A percentile compares a stretch with the other conserved stretches of the same genome.
These are phyloP conservation scores for Chlorops oryzae DNA, from an alignment of 1,140 invertebrate species.

Conservation along the genomic window DNA sequence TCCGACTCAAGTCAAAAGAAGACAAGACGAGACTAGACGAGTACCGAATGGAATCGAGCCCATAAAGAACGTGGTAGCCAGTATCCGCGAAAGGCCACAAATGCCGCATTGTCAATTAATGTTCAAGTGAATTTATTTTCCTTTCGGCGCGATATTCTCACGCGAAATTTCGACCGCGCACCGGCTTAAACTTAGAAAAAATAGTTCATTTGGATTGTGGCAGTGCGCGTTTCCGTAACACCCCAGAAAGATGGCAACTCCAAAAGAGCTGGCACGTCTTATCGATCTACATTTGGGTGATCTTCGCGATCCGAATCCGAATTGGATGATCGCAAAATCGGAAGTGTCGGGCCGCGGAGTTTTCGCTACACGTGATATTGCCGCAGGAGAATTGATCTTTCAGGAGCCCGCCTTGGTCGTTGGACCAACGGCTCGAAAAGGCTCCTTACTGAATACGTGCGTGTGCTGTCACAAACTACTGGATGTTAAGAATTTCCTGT, in stretches of 20 bases:
- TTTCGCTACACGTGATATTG: slow-evolving; percentile 59
- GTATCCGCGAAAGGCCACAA: no score
- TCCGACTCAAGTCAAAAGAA: no score
- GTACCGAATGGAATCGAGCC: no score
- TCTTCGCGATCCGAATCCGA: slow-evolving; percentile 31
- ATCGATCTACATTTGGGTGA: slow-evolving; percentile 39
- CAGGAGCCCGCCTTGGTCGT: slow-evolving; percentile 59
- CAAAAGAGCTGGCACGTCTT: slow-evolving; percentile 37
- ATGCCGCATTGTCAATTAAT: no score
- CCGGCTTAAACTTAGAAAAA: no score
- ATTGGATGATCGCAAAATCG: slow-evolving; percentile 35
- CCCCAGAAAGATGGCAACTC: slow-evolving; percentile 30
- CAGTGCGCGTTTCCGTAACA: no score
- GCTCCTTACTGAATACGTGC: slow-evolving; percentile 38
- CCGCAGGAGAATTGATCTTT: slow-evolving; percentile 61
- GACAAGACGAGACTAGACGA: no score
- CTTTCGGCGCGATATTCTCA: no score
- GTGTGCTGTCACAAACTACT: slow-evolving; percentile 35
- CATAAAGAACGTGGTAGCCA: no score
- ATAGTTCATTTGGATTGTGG: no score
- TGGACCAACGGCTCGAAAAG: slow-evolving; percentile 52
- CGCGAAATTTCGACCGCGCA: no score
- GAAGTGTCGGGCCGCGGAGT: slow-evolving; percentile 53
- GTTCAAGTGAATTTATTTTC: no score
- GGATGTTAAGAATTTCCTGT: slow-evolving; percentile 45